Percentiles rank a stretch among this genome's conserved stretches.
Evolutionary conservation across 2,888 invertebrate genomes (phyloP).

Genomic region (Heterodera filipjevi): DNA sequence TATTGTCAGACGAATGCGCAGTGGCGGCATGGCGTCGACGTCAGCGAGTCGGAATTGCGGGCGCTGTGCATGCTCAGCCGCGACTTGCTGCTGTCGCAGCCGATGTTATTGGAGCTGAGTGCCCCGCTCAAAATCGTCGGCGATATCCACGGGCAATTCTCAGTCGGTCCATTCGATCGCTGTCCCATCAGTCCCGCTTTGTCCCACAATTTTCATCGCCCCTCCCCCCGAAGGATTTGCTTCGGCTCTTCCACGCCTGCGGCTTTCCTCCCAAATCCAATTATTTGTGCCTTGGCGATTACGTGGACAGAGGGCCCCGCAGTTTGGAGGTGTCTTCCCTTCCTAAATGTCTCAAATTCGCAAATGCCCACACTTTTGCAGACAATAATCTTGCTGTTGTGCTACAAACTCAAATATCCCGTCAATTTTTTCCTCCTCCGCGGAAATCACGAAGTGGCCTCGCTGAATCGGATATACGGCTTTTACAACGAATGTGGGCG

Average conservation of each 20-base stretch:
- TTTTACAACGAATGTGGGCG: slow-evolving; percentile 63
- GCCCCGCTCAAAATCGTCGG: slow-evolving; percentile 64
- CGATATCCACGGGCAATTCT: slow-evolving; percentile 62
- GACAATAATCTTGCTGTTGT: slow-evolving; percentile 62
- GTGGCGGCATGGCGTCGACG: slow-evolving; percentile 55
- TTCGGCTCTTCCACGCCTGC: slow-evolving; percentile 95
- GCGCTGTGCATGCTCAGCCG: slow-evolving; percentile 59
- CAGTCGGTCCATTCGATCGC: slow-evolving; percentile 36
- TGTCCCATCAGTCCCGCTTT: not conserved
- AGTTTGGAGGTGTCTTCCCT: slow-evolving; percentile 27
- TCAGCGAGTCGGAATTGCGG: slow-evolving; percentile 61
- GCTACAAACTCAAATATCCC: slow-evolving; percentile 64
- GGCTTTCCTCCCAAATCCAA: slow-evolving; percentile 93
- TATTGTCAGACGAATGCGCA: slow-evolving; percentile 26
- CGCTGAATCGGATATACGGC: slow-evolving; percentile 61
- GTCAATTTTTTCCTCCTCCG: slow-evolving; percentile 63
- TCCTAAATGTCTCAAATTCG: not conserved
- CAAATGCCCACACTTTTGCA: slow-evolving; percentile 41
- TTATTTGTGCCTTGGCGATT: slow-evolving; percentile 62
- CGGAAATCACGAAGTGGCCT: slow-evolving; percentile 63
- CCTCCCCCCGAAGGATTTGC: slow-evolving; percentile 73
- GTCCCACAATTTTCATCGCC: not conserved
- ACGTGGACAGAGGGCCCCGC: slow-evolving; percentile 61
- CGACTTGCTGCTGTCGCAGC: slow-evolving; percentile 61
- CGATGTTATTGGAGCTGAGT: slow-evolving; percentile 62